Evolutionary conservation across 2,797 vertebrate genomes (phyloP).

Genomic region (Clarias platycephalus): DNA sequence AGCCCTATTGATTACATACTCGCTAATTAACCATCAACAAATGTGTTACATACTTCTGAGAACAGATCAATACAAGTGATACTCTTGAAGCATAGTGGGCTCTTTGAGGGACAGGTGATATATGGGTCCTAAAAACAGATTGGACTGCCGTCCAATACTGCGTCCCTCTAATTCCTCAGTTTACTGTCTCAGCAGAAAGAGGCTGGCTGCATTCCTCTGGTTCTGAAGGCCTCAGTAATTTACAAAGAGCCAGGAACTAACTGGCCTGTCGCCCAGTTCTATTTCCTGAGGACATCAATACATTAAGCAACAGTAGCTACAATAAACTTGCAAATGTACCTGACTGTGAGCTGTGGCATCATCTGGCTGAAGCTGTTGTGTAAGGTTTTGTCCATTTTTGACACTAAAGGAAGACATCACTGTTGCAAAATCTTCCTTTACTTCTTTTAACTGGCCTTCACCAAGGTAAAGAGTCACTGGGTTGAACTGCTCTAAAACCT

Average conservation of each 20-base stretch:
- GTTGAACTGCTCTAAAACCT: conserved; percentile 61
- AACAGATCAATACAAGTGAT: conserved; percentile 25
- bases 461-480: conserved; percentile 72
- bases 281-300: conserved; percentile 15
- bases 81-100: conserved; percentile 11
- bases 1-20: not conserved
- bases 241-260: conserved; percentile 39
- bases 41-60: conserved; percentile 10
- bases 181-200: conserved; percentile 51
- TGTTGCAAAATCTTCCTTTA: conserved; percentile 16
- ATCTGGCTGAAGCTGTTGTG: conserved; percentile 7
- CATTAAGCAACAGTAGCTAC: conserved; percentile 14
- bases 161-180: conserved; percentile 40
- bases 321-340: conserved; percentile 31
- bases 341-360: conserved; percentile 2
- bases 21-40: conserved; percentile 30
- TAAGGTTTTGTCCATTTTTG: conserved; percentile 8
- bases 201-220: conserved; percentile 30
- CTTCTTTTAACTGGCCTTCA: conserved; percentile 59
- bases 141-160: conserved; percentile 34
- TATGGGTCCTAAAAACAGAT: conserved; percentile 36
- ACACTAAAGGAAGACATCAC: not conserved
- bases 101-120: conserved; percentile 28
- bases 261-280: conserved; percentile 25
- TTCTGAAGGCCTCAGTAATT: conserved; percentile 40